A percentile compares a stretch with the other conserved stretches of the same genome.
Evolutionary conservation across 2,113 vertebrate species (phyloP).

Genomic region (Hassar affinis): DNA sequence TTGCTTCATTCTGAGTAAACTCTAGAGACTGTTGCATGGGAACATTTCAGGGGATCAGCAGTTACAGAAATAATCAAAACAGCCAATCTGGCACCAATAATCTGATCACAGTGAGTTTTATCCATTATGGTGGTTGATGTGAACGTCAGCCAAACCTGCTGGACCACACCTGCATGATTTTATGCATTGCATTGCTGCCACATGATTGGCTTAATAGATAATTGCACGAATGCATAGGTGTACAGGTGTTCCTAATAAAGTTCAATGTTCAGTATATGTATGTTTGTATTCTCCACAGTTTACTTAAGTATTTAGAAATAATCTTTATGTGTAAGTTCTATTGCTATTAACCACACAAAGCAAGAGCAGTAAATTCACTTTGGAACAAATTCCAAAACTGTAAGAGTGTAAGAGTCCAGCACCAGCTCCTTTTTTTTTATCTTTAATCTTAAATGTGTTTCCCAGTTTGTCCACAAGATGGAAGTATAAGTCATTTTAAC

Average conservation of each 20-base stretch:
- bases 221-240: not conserved
- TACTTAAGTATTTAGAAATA: not conserved
- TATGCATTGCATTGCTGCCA: not conserved
- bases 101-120: not conserved
- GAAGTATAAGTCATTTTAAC: conserved; percentile 10
- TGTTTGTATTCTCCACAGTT: not conserved
- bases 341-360: not conserved
- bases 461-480: conserved; percentile 29
- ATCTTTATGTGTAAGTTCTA: not conserved
- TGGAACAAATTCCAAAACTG: not conserved
- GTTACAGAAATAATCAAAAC: not conserved
- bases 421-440: not conserved
- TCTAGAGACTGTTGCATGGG: not conserved
- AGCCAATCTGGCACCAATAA: not conserved
- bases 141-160: not conserved
- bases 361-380: not conserved
- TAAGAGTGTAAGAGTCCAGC: not conserved
- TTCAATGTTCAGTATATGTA: not conserved
- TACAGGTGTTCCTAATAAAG: not conserved
- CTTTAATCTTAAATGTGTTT: not conserved
- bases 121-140: not conserved
- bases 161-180: not conserved
- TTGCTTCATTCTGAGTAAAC: not conserved
- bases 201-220: not conserved
- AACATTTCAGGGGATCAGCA: not conserved